Percentiles rank a stretch among this genome's conserved stretches.
These are phyloP conservation scores for Tribolium castaneum DNA, from an alignment of 1,140 invertebrate genomes.

Conservation along the genomic window DNA sequence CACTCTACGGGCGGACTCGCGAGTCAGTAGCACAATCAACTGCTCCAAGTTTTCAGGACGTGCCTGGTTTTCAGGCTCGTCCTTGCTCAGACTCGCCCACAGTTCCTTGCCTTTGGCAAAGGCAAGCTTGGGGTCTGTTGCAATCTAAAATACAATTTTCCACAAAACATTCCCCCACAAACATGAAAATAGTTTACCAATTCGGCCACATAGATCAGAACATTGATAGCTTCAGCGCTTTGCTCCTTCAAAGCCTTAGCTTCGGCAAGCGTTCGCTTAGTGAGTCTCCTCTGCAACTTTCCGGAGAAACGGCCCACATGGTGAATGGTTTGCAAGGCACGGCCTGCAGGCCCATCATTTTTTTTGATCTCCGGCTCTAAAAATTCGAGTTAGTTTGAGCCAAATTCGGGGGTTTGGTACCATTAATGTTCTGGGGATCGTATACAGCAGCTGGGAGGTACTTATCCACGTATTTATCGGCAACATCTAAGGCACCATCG, in stretches of 20 bases:
- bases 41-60: constrained; percentile 81
- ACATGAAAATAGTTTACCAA: constrained; percentile 68
- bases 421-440: constrained; percentile 64
- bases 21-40: constrained; percentile 76
- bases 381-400: not conserved
- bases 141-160: constrained; percentile 68
- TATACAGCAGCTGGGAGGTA: constrained; percentile 76
- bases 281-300: constrained; percentile 77
- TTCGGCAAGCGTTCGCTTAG: constrained; percentile 78
- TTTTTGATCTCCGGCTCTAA: constrained; percentile 12
- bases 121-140: constrained; percentile 81
- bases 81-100: constrained; percentile 75
- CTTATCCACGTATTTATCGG: constrained; percentile 84
- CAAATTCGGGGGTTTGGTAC: not conserved
- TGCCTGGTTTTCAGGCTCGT: constrained; percentile 86
- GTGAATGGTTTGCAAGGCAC: constrained; percentile 77
- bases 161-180: not conserved
- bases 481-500: constrained; percentile 77
- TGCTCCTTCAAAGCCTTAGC: constrained; percentile 81
- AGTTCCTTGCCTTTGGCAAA: constrained; percentile 77
- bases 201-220: constrained; percentile 79
- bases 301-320: constrained; percentile 78
- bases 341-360: constrained; percentile 61
- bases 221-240: constrained; percentile 80
- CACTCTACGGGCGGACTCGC: constrained; percentile 78